phyloP scores from a whole-genome alignment of 2,797 vertebrate genomes.

The Rallus crepitans region DNA sequence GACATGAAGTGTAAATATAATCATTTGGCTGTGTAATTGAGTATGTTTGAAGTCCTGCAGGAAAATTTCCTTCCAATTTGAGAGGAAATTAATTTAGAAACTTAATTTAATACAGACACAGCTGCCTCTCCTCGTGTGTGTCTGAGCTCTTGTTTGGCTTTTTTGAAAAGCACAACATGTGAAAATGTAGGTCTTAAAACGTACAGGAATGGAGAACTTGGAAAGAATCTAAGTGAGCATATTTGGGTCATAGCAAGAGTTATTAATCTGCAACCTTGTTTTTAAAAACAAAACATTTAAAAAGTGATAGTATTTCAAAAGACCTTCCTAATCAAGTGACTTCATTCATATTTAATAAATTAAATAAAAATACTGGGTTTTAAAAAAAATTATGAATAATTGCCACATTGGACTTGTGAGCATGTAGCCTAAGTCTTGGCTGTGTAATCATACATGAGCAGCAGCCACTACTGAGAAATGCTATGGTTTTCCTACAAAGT shows the following conservation, averaged over 20 bases:
- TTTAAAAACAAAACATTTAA: neutral
- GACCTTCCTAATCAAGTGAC: neutral
- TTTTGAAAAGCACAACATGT: no score
- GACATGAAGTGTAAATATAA: neutral
- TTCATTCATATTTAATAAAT: neutral
- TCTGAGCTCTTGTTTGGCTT: neutral
- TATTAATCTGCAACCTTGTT: neutral
- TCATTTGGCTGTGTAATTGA: neutral
- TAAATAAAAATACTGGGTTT: neutral
- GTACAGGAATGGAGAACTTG: neutral
- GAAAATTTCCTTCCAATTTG: neutral
- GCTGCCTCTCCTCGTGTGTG: neutral
- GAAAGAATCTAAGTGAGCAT: neutral
- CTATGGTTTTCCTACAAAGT: accelerated
- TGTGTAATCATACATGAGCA: neutral
- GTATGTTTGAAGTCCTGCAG: neutral
- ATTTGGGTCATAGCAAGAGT: neutral
- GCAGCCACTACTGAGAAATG: neutral
- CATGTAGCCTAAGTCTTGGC: neutral
- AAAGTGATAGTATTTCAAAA: neutral
- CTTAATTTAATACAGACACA: neutral
- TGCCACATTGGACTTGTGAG: neutral
- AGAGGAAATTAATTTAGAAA: neutral
- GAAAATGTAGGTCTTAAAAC: neutral
- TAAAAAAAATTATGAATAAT: neutral